Conservation (phyloP, 2,113 vertebrate genomes). For the Choloepus hoffmanni region DNA sequence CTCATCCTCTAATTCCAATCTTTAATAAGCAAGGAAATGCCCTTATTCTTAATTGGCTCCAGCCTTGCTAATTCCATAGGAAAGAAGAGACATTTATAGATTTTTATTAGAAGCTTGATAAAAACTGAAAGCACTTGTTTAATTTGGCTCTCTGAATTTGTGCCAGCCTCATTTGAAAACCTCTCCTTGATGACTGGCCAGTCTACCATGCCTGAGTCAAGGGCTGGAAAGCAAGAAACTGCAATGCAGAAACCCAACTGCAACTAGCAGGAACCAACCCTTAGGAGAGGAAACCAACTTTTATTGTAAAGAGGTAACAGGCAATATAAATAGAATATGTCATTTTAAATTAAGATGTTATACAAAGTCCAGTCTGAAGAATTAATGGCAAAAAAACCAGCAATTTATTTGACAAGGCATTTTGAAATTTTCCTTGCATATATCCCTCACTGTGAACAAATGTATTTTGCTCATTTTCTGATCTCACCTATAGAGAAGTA, state of each 20-base stretch:
- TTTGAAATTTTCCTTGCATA: background rate
- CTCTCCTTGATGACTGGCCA: background rate
- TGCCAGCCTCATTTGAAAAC: background rate
- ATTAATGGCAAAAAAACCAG: background rate
- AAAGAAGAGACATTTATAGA: background rate
- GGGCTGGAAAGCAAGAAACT: background rate
- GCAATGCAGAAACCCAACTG: background rate
- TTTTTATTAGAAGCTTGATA: background rate
- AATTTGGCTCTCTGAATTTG: background rate
- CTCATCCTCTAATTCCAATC: background rate
- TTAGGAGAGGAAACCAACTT: background rate
- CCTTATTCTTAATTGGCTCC: background rate
- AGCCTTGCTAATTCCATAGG: background rate
- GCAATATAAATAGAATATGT: no score
- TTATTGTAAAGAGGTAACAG: background rate
- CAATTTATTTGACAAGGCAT: background rate
- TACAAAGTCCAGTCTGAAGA: background rate
- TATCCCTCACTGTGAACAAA: background rate
- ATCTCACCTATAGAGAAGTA: accelerated
- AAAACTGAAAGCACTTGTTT: background rate
- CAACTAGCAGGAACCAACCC: background rate
- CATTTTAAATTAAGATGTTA: background rate
- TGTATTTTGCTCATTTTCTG: background rate
- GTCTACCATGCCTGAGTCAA: background rate
- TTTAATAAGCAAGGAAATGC: background rate